Conservation (phyloP, 2,888 invertebrate species). For the Mactromeris polynyma region DNA sequence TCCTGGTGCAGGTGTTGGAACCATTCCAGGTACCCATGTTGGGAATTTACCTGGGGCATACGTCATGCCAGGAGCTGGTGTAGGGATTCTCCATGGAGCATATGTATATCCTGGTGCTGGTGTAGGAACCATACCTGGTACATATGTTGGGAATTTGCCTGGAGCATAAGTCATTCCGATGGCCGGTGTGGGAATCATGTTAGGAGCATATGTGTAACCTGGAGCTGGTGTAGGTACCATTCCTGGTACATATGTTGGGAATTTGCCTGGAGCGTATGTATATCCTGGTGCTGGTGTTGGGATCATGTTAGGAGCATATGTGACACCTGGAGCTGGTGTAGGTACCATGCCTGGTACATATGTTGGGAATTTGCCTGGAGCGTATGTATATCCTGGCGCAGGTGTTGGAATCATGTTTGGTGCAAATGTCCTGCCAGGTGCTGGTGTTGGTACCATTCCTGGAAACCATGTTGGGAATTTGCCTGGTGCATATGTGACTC, state of each 20-base stretch:
- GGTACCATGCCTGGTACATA: slow-evolving; percentile 67
- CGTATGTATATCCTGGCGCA: slow-evolving; percentile 57
- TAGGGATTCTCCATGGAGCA: slow-evolving; percentile 60
- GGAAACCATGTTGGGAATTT: slow-evolving; percentile 69
- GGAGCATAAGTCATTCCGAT: slow-evolving; percentile 72
- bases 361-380: slow-evolving; percentile 61
- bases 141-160: slow-evolving; percentile 61
- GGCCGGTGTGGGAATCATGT: slow-evolving; percentile 68
- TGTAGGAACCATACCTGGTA: slow-evolving; percentile 71
- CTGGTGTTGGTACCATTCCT: slow-evolving; percentile 67
- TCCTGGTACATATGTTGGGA: slow-evolving; percentile 57
- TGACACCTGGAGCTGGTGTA: slow-evolving; percentile 70
- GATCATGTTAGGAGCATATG: slow-evolving; percentile 65
- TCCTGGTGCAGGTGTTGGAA: slow-evolving; percentile 68
- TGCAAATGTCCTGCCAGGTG: slow-evolving; percentile 61
- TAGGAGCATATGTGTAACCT: slow-evolving; percentile 71
- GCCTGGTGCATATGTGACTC: slow-evolving; percentile 63
- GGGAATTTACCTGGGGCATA: slow-evolving; percentile 69
- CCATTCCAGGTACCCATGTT: slow-evolving; percentile 69
- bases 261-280: slow-evolving; percentile 51
- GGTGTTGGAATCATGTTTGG: slow-evolving; percentile 65
- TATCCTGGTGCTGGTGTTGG: slow-evolving; percentile 65
- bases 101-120: slow-evolving; percentile 69
- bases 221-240: slow-evolving; percentile 71
- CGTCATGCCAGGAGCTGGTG: slow-evolving; percentile 66